phyloP scores from a whole-genome alignment of 2,888 invertebrate genomes.

The Elgonia sp. region DNA sequence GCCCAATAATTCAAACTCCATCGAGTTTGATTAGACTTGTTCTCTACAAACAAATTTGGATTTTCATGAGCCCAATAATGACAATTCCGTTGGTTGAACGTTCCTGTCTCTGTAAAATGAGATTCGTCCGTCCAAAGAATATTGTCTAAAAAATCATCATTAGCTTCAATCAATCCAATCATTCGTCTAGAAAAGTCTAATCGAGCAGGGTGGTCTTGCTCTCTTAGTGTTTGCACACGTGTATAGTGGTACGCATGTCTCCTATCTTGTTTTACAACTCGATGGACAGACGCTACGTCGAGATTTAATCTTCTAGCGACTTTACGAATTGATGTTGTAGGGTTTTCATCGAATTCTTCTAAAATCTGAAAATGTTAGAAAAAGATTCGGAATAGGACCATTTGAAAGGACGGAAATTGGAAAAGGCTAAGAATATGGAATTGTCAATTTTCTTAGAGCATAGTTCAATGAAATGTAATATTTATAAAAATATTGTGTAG shows the following conservation, averaged over 20 bases:
- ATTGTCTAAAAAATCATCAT: not conserved
- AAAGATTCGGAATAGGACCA: too few species aligned
- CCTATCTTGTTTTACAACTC: too few species aligned
- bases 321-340: too few species aligned
- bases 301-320: too few species aligned
- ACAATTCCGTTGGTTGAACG: slow-evolving; percentile 33
- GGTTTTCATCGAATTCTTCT: too few species aligned
- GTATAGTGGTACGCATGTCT: slow-evolving; percentile 37
- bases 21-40: slow-evolving; percentile 20
- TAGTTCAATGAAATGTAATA: too few species aligned
- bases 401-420: too few species aligned
- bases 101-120: slow-evolving; percentile 43
- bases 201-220: not conserved
- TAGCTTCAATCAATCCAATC: not conserved
- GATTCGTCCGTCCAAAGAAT: slow-evolving; percentile 40
- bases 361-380: too few species aligned
- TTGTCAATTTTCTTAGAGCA: too few species aligned
- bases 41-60: slow-evolving; percentile 3
- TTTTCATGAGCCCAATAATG: slow-evolving; percentile 42
- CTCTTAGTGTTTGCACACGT: slow-evolving; percentile 10
- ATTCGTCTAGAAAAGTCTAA: not conserved
- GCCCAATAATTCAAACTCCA: slow-evolving; percentile 49
- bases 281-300: too few species aligned
- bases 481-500: too few species aligned
- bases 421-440: too few species aligned